Evolutionary conservation across 2,113 vertebrate species (phyloP).

Genomic region (Burhinus oedicnemus): DNA sequence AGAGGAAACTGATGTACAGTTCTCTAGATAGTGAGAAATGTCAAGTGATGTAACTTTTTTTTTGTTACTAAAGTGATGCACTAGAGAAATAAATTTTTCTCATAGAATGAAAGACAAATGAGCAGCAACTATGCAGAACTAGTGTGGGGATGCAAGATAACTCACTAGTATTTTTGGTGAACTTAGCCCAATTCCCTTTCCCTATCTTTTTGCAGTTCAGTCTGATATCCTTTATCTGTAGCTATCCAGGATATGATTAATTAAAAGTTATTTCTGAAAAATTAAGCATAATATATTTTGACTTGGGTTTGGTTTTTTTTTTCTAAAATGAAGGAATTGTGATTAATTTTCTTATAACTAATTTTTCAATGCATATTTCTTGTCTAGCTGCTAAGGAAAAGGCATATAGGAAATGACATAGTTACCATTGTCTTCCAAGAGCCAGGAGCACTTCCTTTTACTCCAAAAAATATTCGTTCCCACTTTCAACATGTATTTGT

Average conservation of each 20-base stretch:
- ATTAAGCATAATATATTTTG: neutral
- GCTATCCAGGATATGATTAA: neutral
- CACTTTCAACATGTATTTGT: conserved; percentile 99
- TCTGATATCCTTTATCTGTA: neutral
- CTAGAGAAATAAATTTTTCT: neutral
- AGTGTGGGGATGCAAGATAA: neutral
- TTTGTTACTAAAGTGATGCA: neutral
- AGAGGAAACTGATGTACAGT: neutral
- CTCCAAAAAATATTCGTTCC: conserved; percentile 95
- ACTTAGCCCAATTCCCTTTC: neutral
- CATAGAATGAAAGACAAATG: neutral
- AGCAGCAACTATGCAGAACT: neutral
- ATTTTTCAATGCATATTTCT: conserved; percentile 48
- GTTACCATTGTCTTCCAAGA: conserved; percentile 99
- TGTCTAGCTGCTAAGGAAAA: conserved; percentile 91
- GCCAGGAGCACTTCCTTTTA: conserved; percentile 95
- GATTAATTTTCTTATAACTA: neutral
- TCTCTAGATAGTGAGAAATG: neutral
- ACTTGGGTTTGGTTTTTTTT: neutral
- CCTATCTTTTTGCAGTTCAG: neutral
- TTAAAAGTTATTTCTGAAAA: neutral
- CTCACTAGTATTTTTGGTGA: neutral
- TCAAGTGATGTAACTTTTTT: neutral
- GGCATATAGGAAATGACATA: conserved; percentile 98
- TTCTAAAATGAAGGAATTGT: neutral